Percentiles rank a stretch among this genome's conserved stretches.
phyloP scores from a whole-genome alignment of 2,113 vertebrate genomes.

The Jacana jacana region DNA sequence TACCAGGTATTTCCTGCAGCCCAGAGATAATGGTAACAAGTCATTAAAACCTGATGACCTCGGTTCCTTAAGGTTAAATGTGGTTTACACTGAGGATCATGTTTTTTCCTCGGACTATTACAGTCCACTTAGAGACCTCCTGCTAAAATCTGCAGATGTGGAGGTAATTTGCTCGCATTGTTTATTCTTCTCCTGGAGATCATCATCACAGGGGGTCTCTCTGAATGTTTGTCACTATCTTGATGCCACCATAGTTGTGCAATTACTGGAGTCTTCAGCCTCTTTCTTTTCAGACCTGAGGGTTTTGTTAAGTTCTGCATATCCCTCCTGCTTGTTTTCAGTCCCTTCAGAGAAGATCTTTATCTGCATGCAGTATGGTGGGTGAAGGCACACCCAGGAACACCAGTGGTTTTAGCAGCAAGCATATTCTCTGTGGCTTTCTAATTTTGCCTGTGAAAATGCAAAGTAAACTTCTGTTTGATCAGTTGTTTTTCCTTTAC shows the following conservation, averaged over 20 bases:
- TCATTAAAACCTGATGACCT: constrained; percentile 92
- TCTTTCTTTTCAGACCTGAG: not conserved
- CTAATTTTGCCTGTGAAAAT: not conserved
- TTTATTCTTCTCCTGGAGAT: not conserved
- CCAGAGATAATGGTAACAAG: constrained; percentile 91
- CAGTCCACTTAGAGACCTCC: constrained; percentile 87
- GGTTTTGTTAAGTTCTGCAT: not conserved
- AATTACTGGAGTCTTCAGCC: not conserved
- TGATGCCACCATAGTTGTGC: not conserved
- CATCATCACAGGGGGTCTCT: not conserved
- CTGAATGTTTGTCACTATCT: not conserved
- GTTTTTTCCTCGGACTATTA: constrained; percentile 95
- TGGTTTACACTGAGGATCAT: constrained; percentile 98
- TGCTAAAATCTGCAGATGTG: constrained; percentile 87
- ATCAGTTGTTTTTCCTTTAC: not conserved
- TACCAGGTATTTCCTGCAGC: constrained; percentile 95
- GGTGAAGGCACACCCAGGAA: constrained; percentile 60
- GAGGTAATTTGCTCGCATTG: constrained; percentile 77
- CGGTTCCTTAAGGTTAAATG: constrained; percentile 93
- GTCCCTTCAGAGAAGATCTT: constrained; percentile 36
- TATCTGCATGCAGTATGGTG: constrained; percentile 11
- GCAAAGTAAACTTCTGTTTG: not conserved
- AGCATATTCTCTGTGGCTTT: not conserved
- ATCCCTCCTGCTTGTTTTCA: constrained; percentile 18
- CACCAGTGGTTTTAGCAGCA: constrained; percentile 7